Evolutionary conservation across 1,140 invertebrate species (phyloP), one percentile per base, ranked within the genome.

Genomic region (Drepana arcuata): DNA sequence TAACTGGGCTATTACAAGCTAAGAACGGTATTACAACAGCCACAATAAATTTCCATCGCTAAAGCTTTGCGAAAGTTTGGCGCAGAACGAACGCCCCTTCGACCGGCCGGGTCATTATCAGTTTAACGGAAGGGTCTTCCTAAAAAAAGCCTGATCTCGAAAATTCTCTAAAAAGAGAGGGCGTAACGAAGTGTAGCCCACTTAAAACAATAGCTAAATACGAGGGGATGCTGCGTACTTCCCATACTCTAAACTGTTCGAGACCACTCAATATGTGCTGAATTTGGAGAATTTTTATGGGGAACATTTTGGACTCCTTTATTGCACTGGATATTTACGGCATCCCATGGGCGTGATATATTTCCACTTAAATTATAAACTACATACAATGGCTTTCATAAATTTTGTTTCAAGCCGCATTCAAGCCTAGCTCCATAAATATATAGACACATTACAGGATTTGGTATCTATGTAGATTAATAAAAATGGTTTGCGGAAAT

Each of bases 161-260:
- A 74, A 72, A 59, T 69, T 62, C 46, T 52, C 56, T 50, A 60
- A 62, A 77, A 63, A 49, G 57, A 53, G 50, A 63, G 71, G 66
- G 73, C 62, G 74, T 77, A 75, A 77, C 72, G 61, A 81, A 81
- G 70, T 70, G 70, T 58, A 57, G 57, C 51, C 56, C 60, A 71
- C 72, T 79, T 81, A 79, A 81, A 81, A 81, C 77, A 81, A 81
- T 79, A 81, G 75, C 73, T 49, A 68, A 80, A 75, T 67, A 66
- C 67, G 48, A 61, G 71, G 65, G 54, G 60, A 58, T 44, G 46
- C 42, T 63, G 52, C 53, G 24, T 7, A 26, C 60, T 57, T 69
- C 57, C 71, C 47, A 58, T 75, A 52, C 69, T 71, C 65, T 57
- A 55, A 63, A 63, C 48, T 48, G 29, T 40, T 44, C 37, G 50